Base-by-base conservation (phyloP, 2,888 invertebrate species). In the Eulithis prunata region DNA sequence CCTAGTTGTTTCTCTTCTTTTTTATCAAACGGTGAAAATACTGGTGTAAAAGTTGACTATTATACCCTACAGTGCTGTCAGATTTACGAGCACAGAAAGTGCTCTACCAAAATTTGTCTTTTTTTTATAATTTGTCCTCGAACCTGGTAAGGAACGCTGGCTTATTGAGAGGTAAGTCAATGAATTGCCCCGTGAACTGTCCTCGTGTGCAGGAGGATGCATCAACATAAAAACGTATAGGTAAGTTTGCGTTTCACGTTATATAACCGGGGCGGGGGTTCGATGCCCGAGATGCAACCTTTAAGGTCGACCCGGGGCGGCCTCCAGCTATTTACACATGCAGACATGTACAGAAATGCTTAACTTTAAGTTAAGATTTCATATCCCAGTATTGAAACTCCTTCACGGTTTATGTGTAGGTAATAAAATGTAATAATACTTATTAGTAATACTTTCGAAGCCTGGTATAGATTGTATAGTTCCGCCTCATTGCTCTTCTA, bases 251-350 rank as follows among this genome's bases (percentile, higher is more conserved):
- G 83, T 85, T 87, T 85, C 80, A 81, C 78, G 86, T 89, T 87
- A 87, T 85, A 86, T 86, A 87, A 88, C 83, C 76, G 52, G 76
- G 77, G 83, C 76, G 56, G 77, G 77, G 83, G 90, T 89, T 89
- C 87, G 88, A 80, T 82, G 89, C 71, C 89, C 90, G 83, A 82
- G 74, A 76, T 76, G 81, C 89, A 89, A 89, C 90, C 90, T 90
- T 90, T 81, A 89, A 90, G 90, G 90, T 90, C 90, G 89, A 78
- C 74, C 72, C 72, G 71, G 83, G 85, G 83, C 86, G 87, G 84
- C 83, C 83, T 82, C 79, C 77, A 72, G 77, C 84, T 60, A 80
- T 83, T 85, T 86, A 84, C 84, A 80, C 84, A 75, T 78, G 75
- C 80, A 76, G 77, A 71, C 53, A 47, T 54, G 41, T 38, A 55